Percentiles rank a stretch among this genome's conserved stretches.
These are phyloP conservation scores for Syritta pipiens DNA, from an alignment of 2,888 invertebrate species.

Conservation along the genomic window DNA sequence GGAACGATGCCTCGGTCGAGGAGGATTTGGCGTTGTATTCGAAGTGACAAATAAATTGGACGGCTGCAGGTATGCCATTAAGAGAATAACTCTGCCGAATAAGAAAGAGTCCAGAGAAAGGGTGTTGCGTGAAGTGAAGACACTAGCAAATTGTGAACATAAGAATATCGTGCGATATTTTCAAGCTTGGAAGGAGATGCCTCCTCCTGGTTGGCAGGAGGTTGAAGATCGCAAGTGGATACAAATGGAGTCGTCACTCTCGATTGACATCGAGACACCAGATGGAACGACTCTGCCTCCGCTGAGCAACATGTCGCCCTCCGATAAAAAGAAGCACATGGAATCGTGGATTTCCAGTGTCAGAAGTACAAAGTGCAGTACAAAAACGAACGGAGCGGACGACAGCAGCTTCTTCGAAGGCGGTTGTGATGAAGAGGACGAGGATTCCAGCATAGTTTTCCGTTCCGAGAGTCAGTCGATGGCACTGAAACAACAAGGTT, in stretches of 20 bases:
- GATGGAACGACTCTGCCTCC: constrained; percentile 75
- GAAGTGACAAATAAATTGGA: constrained; percentile 96
- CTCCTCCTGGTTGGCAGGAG: constrained; percentile 93
- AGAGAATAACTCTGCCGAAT: constrained; percentile 92
- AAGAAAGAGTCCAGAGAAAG: constrained; percentile 90
- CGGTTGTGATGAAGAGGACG: constrained; percentile 71
- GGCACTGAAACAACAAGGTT: constrained; percentile 69
- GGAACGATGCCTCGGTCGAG: constrained; percentile 89
- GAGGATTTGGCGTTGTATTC: constrained; percentile 98
- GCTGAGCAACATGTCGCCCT: constrained; percentile 12
- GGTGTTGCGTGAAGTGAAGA: constrained; percentile 96
- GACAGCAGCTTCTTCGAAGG: constrained; percentile 71
- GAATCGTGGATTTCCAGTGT: constrained; percentile 67
- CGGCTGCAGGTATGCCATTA: constrained; percentile 96
- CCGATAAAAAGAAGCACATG: constrained; percentile 53
- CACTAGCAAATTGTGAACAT: constrained; percentile 96
- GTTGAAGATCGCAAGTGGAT: constrained; percentile 83
- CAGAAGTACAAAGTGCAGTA: constrained; percentile 53
- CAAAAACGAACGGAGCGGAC: constrained; percentile 70
- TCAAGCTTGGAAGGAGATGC: constrained; percentile 96
- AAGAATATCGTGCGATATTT: constrained; percentile 95
- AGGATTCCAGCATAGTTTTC: constrained; percentile 77
- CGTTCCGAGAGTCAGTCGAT: constrained; percentile 76
- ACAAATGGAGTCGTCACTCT: constrained; percentile 76
- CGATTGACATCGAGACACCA: constrained; percentile 79